These are phyloP conservation scores for Sebastes glaucus DNA, from an alignment of 2,797 vertebrate genomes.

Conservation along the genomic window DNA sequence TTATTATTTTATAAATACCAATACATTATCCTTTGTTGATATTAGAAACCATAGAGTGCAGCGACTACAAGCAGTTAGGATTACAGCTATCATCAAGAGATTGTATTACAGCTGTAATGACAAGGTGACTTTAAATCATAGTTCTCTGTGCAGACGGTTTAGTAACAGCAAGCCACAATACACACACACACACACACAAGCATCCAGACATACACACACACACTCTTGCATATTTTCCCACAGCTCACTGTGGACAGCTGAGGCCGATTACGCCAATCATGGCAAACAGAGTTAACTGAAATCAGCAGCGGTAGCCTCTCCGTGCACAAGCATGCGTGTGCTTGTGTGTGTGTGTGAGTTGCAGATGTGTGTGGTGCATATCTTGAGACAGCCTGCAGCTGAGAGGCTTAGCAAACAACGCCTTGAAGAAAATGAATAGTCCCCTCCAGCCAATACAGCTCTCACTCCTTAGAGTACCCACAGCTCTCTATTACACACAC, in stretches of 20 bases:
- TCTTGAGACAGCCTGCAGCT: slow-evolving; percentile 49
- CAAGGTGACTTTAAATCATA: slow-evolving; percentile 42
- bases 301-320: slow-evolving; percentile 24
- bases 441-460: slow-evolving; percentile 34
- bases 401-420: slow-evolving; percentile 40
- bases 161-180: slow-evolving; percentile 4
- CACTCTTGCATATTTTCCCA: slow-evolving; percentile 47
- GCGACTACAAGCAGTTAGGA: neutral
- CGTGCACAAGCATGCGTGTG: slow-evolving; percentile 1
- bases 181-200: neutral
- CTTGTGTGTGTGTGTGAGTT: slow-evolving; percentile 10
- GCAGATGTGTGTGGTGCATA: neutral
- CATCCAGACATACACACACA: neutral
- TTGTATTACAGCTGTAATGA: slow-evolving; percentile 30
- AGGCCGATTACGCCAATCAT: slow-evolving; percentile 46
- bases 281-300: slow-evolving; percentile 44
- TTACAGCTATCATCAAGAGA: slow-evolving; percentile 3
- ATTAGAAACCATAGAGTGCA: neutral
- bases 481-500: neutral
- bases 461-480: slow-evolving; percentile 7
- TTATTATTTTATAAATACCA: neutral
- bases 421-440: slow-evolving; percentile 64
- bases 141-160: slow-evolving; percentile 17
- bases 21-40: neutral
- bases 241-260: slow-evolving; percentile 45